Evolutionary conservation across 2,113 vertebrate species (phyloP), one percentile per base, ranked within the genome.

Genomic region (Morone saxatilis): DNA sequence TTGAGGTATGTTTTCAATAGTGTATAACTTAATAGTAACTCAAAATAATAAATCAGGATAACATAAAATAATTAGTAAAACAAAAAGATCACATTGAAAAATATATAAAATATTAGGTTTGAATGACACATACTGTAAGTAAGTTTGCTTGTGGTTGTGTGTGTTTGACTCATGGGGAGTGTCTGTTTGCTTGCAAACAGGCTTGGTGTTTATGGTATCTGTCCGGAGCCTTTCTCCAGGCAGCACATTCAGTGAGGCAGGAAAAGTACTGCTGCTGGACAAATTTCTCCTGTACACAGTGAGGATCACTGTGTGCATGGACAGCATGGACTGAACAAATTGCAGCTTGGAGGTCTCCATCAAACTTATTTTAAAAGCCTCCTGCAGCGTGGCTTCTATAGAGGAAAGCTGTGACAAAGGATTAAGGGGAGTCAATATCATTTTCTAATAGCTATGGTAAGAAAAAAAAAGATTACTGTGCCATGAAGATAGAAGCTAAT

Each of bases 351-450:
- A 80, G 56, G 67, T 82, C 76, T 79, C 56, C 62, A 77, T 73
- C 66, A 76, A 59, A 78, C 61, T 16, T 41, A 54, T 66, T 67
- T 70, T 43, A 67, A 12, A 63, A 79, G 54, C 69, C 51, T 75
- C 51, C 74, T 70, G 47, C 45, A 60, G 36, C 6, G 1, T 12
- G 19, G 68, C 38, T 50, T n/a, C 66, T 50, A 48, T 38, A 10
- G 51, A 65, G 54, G 57, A 51, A 25, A 74, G 57, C 68, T 9
- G 9, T 73, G 61, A 85, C 36, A 53, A 50, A 69, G 62, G 78
- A 80, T 85, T 76, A 65, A 72, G 40, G 22, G 36, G 8, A 80
- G 75, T 75, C 71, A 40, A 83, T 80, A 59, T 74, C 50, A 76
- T 60, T 73, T 72, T 79, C 22, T 72, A 40, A 65, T 41, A 43